Conservation (phyloP, 2,113 vertebrate species). For the Chinchilla lanigera region DNA sequence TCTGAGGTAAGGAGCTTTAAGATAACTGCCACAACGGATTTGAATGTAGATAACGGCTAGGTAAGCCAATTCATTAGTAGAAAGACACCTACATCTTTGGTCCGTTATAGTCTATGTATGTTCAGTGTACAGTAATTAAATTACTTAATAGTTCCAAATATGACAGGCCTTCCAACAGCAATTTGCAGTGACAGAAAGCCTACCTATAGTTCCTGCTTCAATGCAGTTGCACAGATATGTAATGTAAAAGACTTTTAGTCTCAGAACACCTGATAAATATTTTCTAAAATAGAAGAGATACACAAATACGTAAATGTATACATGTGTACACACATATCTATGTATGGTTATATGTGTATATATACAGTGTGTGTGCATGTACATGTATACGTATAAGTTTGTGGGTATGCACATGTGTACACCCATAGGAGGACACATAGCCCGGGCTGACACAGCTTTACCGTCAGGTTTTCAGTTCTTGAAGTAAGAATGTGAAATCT, state of each 20-base stretch:
- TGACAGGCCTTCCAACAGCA: background rate
- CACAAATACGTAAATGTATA: background rate
- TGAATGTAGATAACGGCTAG: background rate
- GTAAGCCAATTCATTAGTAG: background rate
- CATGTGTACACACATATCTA: too few species aligned
- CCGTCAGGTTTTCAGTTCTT: background rate
- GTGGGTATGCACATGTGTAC: too few species aligned
- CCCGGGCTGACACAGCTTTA: background rate
- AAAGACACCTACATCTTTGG: background rate
- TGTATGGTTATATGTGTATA: too few species aligned
- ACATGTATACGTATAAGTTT: background rate
- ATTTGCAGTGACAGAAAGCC: background rate
- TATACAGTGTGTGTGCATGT: too few species aligned
- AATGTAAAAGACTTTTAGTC: background rate
- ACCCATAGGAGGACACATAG: background rate
- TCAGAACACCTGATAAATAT: background rate
- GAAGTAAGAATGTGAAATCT: background rate
- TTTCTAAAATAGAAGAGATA: background rate
- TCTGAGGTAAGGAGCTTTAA: background rate
- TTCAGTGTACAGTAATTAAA: background rate
- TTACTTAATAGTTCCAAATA: background rate
- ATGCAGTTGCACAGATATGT: background rate
- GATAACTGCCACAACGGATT: background rate
- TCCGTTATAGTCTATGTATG: background rate
- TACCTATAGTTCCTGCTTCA: background rate